Percentiles rank a stretch among this genome's conserved stretches.
phyloP scores from a whole-genome alignment of 2,797 vertebrate species.

The Rhinoraja longicauda region DNA sequence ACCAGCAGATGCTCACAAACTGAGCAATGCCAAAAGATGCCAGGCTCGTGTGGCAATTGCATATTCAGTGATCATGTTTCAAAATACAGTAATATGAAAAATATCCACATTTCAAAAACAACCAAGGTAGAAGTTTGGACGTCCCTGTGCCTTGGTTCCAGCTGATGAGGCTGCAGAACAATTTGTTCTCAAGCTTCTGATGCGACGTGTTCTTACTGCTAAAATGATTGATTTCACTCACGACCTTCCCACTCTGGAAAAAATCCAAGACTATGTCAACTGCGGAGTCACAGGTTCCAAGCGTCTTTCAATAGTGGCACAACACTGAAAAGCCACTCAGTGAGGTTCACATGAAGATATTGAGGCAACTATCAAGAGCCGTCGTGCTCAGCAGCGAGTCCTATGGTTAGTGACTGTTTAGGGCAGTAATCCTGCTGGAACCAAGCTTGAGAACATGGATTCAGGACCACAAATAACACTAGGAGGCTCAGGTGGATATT shows the following conservation, averaged over 20 bases:
- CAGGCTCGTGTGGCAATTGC: neutral
- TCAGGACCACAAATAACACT: neutral
- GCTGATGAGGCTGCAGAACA: neutral
- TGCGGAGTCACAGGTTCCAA: neutral
- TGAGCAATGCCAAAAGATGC: neutral
- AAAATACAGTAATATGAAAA: neutral
- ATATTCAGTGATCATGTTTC: neutral
- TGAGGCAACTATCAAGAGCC: neutral
- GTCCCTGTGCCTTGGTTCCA: neutral
- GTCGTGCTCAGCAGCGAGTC: neutral
- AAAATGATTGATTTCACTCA: neutral
- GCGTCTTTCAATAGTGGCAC: no score
- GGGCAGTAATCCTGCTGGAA: neutral
- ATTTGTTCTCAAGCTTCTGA: neutral
- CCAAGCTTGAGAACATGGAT: neutral
- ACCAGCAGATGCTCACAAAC: neutral
- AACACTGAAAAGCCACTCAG: no score
- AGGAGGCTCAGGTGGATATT: neutral
- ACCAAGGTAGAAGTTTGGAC: neutral
- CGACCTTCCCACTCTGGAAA: neutral
- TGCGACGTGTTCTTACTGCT: neutral
- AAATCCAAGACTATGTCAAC: neutral
- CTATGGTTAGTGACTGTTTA: neutral
- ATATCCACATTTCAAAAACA: neutral
- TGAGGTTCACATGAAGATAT: no score